Evolutionary conservation across 2,888 invertebrate species (phyloP).

Genomic region (Drepanosiphum platanoidis): DNA sequence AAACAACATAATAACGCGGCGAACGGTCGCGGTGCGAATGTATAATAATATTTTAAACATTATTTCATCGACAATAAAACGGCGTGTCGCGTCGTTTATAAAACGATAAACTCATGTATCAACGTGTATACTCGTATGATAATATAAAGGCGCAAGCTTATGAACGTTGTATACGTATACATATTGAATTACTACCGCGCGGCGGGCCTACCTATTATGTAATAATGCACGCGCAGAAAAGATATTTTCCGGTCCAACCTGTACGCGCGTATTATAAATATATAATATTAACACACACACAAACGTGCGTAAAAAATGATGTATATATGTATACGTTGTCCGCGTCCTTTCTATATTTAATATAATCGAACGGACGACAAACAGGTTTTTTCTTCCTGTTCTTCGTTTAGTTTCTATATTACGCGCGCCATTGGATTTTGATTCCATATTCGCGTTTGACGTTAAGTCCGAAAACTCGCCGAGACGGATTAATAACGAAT

Average conservation of each 20-base stretch:
- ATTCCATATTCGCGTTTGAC: not conserved
- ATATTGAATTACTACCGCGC: not conserved
- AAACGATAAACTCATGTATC: not conserved
- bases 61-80: conserved; percentile 8
- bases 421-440: not conserved
- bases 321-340: no score
- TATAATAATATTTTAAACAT: conserved; percentile 12
- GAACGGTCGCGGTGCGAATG: not conserved
- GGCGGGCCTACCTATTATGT: not conserved
- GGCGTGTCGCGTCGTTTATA: not conserved
- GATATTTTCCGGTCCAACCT: not conserved
- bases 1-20: not conserved
- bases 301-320: not conserved
- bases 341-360: conserved; percentile 2
- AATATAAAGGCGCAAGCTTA: not conserved
- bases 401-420: not conserved
- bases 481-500: not conserved
- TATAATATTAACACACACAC: not conserved
- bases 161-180: not conserved
- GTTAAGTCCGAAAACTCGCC: not conserved
- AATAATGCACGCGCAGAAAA: not conserved
- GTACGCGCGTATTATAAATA: not conserved
- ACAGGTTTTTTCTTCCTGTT: not conserved
- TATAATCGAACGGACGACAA: not conserved
- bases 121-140: no score